Base-by-base conservation (phyloP, 2,113 vertebrate genomes). In the Caranx ignobilis region DNA sequence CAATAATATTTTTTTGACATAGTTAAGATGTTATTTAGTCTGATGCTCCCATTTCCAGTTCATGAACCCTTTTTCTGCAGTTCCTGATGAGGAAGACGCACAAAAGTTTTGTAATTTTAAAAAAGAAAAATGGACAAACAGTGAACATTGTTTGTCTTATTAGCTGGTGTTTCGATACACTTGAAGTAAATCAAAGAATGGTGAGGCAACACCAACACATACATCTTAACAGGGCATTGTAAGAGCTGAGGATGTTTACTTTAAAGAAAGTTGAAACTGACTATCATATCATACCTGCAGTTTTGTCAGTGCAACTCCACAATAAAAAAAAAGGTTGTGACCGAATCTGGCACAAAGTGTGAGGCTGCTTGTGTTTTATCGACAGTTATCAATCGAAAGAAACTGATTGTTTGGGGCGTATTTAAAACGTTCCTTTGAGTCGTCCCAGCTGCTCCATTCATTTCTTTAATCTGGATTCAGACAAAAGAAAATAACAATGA, bases 401-500 rank as follows among this genome's bases (percentile, higher is more conserved):
- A 69, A 31, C 59, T 26, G 26, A 37, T 45, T 60, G 31, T 61
- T 79, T 35, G 6, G 5, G n/a, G 26, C 48, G 18, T 37, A 71
- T 86, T 66, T 66, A 45, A 55, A 56, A 45, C 9, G 10, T 48
- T 80, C n/a, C 69, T 78, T 68, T 68, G 66, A 80, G 39, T 37
- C 62, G 5, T 63, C 13, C 45, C 54, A 69, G 37, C 11, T 0
- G 31, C 39, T 72, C 52, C 18, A 12, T 43, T 79, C 50, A 50
- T 41, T 55, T 32, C 50, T 87, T 77, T 76, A 62, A 77, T 83
- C 57, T 76, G 7, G 47, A 85, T 66, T 76, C 48, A 88, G 52
- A 64, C 73, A 74, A 71, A 81, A 81, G 57, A 61, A 71, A 83
- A 73, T 65, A 81, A 85, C 69, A 77, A 79, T 12, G 41, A 31